Percentiles rank a stretch among this genome's conserved stretches.
phyloP scores from a whole-genome alignment of 2,888 invertebrate genomes.

The Blastobasis lacticolella region DNA sequence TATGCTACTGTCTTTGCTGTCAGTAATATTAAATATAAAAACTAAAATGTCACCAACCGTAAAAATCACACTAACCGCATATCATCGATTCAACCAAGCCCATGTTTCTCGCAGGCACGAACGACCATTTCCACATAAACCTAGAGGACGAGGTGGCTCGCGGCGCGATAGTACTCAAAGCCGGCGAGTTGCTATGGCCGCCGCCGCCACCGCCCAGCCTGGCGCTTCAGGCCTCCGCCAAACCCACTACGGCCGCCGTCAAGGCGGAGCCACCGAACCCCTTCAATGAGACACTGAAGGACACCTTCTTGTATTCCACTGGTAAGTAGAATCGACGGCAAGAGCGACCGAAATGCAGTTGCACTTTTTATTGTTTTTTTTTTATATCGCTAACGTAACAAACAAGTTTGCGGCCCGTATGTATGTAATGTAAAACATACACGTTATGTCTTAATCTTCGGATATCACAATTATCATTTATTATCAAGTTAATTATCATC shows the following conservation, averaged over 20 bases:
- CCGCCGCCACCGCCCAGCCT: conserved; percentile 79
- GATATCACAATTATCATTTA: too few relatives aligned
- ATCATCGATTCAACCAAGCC: too few relatives aligned
- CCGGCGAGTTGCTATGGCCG: conserved; percentile 86
- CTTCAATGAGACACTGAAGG: conserved; percentile 80
- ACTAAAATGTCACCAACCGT: too few relatives aligned
- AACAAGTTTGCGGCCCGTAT: neutral
- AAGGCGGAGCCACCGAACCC: conserved; percentile 73
- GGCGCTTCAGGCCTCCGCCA: conserved; percentile 59
- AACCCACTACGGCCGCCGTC: conserved; percentile 47
- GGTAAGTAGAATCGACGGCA: conserved; percentile 51
- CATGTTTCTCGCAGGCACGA: conserved; percentile 66
- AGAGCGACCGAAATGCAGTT: too few relatives aligned
- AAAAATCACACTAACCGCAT: too few relatives aligned
- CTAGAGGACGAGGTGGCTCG: conserved; percentile 90
- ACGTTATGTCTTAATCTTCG: too few relatives aligned
- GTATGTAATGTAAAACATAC: too few relatives aligned
- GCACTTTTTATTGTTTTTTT: neutral
- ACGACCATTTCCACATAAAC: conserved; percentile 86
- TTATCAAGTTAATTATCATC: too few relatives aligned
- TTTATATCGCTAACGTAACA: neutral
- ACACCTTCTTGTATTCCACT: conserved; percentile 78
- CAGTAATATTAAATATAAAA: too few relatives aligned
- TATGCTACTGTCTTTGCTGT: too few relatives aligned
- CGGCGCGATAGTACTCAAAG: conserved; percentile 84